These are phyloP conservation scores for Neodiprion lecontei DNA, from an alignment of 1,140 invertebrate species.

Conservation along the genomic window DNA sequence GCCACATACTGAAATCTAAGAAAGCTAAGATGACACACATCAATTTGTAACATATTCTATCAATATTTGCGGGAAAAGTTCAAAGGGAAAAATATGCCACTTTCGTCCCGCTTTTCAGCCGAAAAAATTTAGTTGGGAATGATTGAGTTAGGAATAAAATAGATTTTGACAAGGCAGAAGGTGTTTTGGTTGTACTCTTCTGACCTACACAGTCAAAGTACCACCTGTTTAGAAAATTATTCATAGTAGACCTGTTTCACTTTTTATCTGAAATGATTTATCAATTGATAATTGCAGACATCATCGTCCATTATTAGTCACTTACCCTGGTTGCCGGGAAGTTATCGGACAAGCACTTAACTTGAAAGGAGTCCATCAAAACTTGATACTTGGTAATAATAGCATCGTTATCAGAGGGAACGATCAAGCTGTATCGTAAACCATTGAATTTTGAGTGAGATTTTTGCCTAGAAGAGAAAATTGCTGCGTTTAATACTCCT, in stretches of 20 bases:
- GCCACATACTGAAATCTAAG: too few species aligned
- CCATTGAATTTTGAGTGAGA: constrained; percentile 16
- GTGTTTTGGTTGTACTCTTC: constrained; percentile 43
- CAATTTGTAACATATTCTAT: too few species aligned
- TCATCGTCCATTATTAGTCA: background rate
- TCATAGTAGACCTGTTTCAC: too few species aligned
- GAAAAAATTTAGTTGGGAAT: too few species aligned
- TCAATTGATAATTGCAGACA: constrained; percentile 14
- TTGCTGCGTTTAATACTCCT: constrained; percentile 1
- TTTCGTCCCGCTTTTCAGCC: too few species aligned
- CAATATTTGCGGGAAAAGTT: too few species aligned
- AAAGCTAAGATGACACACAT: too few species aligned
- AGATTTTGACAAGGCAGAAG: constrained; percentile 23
- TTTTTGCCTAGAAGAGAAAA: constrained; percentile 2
- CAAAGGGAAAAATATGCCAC: too few species aligned
- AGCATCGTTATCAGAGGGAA: constrained; percentile 18
- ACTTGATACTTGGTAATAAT: constrained; percentile 8
- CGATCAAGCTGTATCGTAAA: constrained; percentile 9
- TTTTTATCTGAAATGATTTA: too few species aligned
- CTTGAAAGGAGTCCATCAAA: background rate
- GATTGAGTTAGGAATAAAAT: too few species aligned
- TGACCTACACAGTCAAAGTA: constrained; percentile 41
- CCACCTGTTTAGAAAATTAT: constrained; percentile 20
- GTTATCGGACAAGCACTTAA: constrained; percentile 18
- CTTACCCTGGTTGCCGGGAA: background rate